phyloP scores from a whole-genome alignment of 2,113 vertebrate species.

The Orthonyx spaldingii region DNA sequence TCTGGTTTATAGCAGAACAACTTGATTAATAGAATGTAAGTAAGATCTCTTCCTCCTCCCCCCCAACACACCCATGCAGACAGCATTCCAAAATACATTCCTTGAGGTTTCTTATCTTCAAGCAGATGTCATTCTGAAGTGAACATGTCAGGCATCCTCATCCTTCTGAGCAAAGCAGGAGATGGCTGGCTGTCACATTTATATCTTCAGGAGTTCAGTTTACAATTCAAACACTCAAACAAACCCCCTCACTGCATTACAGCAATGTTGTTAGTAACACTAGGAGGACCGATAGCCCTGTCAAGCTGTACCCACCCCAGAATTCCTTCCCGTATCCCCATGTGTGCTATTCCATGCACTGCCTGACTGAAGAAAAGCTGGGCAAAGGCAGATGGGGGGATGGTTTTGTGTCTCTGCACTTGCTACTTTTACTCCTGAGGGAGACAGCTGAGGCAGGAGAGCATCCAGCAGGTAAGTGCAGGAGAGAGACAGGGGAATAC shows the following conservation, averaged over 20 bases:
- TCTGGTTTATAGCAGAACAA: not conserved
- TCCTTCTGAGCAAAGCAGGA: not conserved
- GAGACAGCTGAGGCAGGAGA: not conserved
- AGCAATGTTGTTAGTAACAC: not conserved
- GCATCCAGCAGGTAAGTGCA: not conserved
- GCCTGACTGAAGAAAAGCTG: not conserved
- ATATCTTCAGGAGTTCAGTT: not conserved
- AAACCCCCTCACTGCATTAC: not conserved
- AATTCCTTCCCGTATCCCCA: not conserved
- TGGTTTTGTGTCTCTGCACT: not conserved
- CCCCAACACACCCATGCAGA: not conserved
- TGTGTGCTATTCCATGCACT: accelerated
- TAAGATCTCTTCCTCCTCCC: not conserved
- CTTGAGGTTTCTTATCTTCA: not conserved
- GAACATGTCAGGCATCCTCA: not conserved
- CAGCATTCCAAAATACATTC: not conserved
- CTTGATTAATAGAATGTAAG: not conserved
- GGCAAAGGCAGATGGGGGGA: not conserved
- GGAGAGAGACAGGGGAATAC: not conserved
- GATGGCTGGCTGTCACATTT: not conserved
- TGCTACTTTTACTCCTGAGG: not conserved
- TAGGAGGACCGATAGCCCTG: not conserved
- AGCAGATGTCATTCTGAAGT: not conserved
- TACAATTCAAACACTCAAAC: not conserved
- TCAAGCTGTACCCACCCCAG: not conserved